Percentiles rank a stretch among this genome's conserved stretches.
Evolutionary conservation across 1,140 invertebrate species (phyloP).

Genomic region (Cherax quadricarinatus): DNA sequence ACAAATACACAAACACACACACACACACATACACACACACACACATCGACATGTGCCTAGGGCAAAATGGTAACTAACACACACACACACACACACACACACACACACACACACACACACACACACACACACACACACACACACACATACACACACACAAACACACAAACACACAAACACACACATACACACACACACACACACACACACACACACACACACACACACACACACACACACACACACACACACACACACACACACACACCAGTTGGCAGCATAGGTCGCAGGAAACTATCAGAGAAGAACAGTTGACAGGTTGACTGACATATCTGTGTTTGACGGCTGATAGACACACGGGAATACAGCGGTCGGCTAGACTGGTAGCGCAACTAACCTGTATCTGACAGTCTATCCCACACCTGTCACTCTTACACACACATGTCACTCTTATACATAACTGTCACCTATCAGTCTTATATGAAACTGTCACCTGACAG

Average conservation of each 20-base stretch:
- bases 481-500: background rate
- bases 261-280: background rate
- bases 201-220: slow-evolving; percentile 27
- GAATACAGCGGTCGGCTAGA: background rate
- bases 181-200: background rate
- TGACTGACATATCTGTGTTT: slow-evolving; percentile 34
- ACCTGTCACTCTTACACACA: background rate
- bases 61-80: no score
- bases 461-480: background rate
- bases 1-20: background rate
- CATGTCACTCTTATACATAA: background rate
- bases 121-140: slow-evolving; percentile 18
- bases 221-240: slow-evolving; percentile 32
- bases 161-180: background rate
- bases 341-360: slow-evolving; percentile 8
- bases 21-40: background rate
- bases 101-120: slow-evolving; percentile 12
- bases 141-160: slow-evolving; percentile 4
- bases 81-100: no score
- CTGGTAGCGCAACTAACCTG: background rate
- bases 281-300: background rate
- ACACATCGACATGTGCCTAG: no score
- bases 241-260: slow-evolving; percentile 16
- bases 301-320: background rate
- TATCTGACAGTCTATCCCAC: background rate